Conservation (phyloP, 2,888 invertebrate genomes). For the Stenotaenia linearis region DNA sequence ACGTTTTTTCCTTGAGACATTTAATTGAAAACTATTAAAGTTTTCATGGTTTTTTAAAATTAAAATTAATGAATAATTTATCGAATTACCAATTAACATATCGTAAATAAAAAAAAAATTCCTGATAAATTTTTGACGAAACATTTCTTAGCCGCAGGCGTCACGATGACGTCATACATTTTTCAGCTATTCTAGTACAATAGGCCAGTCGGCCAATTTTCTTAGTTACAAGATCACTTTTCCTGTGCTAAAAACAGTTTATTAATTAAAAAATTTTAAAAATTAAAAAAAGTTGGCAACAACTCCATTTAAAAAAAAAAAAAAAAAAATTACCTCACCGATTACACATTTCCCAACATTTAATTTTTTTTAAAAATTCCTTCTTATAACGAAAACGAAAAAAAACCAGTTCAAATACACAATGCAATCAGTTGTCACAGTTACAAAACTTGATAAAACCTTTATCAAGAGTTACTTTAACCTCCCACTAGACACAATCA, state of each 20-base stretch:
- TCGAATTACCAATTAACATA: no score
- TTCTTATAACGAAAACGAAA: background rate
- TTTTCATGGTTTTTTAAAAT: no score
- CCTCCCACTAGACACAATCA: background rate
- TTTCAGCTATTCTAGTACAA: background rate
- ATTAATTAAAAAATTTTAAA: no score
- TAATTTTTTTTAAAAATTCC: no score
- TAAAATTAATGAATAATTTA: no score
- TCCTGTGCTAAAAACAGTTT: background rate
- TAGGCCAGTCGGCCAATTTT: slow-evolving; percentile 10
- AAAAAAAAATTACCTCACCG: background rate
- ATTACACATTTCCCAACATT: background rate
- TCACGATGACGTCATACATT: background rate
- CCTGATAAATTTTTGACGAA: background rate
- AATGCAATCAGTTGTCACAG: background rate
- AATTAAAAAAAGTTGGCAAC: background rate
- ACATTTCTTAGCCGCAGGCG: background rate
- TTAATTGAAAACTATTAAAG: no score
- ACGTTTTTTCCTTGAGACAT: no score
- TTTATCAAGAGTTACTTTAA: background rate
- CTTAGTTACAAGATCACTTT: background rate
- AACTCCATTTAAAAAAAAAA: background rate
- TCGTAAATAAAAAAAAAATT: background rate
- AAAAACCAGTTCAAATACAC: background rate
- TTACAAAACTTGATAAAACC: background rate